Evolutionary conservation across 2,888 invertebrate species (phyloP), one percentile per base, ranked within the genome.

Genomic region (Calameuta filiformis): DNA sequence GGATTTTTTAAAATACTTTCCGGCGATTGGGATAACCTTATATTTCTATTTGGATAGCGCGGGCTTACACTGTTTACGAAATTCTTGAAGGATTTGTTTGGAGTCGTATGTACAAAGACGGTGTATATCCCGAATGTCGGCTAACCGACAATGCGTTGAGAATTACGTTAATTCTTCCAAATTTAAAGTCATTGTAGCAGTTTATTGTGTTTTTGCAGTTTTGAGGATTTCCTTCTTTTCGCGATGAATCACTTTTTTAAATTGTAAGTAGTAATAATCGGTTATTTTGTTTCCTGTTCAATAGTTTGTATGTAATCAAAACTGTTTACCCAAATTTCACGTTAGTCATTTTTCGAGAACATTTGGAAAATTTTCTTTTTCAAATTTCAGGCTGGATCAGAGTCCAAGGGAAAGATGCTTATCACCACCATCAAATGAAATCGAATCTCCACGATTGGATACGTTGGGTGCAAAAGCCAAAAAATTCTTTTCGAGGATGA

Each of bases 401-500:
- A 71, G 71, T 34, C 71, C 71, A 71, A 31, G 71, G 23, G 33
- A 31, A 71, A 31, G 34, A 71, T 71, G 33, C 6, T 33, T 23
- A 34, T 71, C 71, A 23, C 33, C 71, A 31, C 4, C 12, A 31
- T 34, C 33, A 6, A 71, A 71, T 71, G 71, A 71, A 71, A 71
- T 71, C 15, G 71, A 71, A 71, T 71, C 71, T 15, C 71, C 71
- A 31, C 12, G 34, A 31, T 34, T 71, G 33, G 71, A 71, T 33
- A 71, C 71, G 12, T 34, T 71, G 23, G 71, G 71, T 15, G 31
- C 71, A 31, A 71, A 71, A 34, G 34, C 71, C 0, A 71, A 73
- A 73, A 75, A 75, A 56, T 71, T 68, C n/a, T 33, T 12, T 40
- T 35, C 56, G 6, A 71, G 33, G 56, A 77, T 76, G 80, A 81